These are phyloP conservation scores for Labeo rohita DNA, from an alignment of 2,113 vertebrate genomes.

Conservation along the genomic window DNA sequence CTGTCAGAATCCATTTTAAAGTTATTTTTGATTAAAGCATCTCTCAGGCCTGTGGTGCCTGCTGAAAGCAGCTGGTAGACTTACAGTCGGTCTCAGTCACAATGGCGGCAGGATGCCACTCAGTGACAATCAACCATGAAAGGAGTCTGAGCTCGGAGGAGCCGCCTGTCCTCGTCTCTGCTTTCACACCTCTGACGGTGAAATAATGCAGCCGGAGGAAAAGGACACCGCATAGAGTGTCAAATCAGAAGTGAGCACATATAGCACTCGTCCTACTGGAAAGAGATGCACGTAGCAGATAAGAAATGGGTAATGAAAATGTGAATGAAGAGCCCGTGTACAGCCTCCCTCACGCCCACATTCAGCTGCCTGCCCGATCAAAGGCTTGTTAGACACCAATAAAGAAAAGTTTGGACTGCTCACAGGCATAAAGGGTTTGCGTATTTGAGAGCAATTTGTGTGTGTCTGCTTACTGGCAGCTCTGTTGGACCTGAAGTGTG, in stretches of 20 bases:
- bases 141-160: constrained; percentile 34
- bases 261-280: neutral
- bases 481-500: constrained; percentile 24
- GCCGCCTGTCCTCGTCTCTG: neutral
- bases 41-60: constrained; percentile 21
- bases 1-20: constrained; percentile 41
- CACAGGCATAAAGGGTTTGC: neutral
- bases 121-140: constrained; percentile 55
- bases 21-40: constrained; percentile 55
- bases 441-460: constrained; percentile 6
- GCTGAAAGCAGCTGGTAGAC: constrained; percentile 23
- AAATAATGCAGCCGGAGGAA: constrained; percentile 39
- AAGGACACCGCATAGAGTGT: constrained; percentile 2
- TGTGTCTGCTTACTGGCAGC: constrained; percentile 13
- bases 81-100: constrained; percentile 26
- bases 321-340: constrained; percentile 23
- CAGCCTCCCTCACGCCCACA: neutral
- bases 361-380: neutral
- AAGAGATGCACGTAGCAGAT: constrained; percentile 23
- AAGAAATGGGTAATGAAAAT: constrained; percentile 26
- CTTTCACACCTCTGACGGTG: constrained; percentile 43
- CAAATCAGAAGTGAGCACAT: constrained; percentile 41
- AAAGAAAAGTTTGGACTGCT: constrained; percentile 35
- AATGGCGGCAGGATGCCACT: constrained; percentile 35
- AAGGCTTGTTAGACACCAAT: constrained; percentile 18